phyloP scores from a whole-genome alignment of 1,140 invertebrate species.

The Marisa cornuarietis region DNA sequence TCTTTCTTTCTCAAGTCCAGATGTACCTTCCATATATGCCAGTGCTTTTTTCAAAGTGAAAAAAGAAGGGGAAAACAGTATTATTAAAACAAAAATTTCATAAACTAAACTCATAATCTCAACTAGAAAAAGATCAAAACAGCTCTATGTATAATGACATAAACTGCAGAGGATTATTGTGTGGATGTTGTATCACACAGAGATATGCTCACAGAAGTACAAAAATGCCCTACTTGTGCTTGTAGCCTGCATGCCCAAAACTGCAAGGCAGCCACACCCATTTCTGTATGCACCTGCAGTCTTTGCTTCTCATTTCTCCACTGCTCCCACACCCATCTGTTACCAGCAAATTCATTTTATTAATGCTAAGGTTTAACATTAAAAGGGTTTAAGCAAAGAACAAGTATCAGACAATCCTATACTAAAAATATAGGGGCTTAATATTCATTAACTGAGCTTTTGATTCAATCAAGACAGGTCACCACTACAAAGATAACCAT shows the following conservation, averaged over 20 bases:
- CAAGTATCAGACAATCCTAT: background rate
- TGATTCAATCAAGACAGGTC: too few relatives aligned
- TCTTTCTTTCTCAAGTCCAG: background rate
- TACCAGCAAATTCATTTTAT: background rate
- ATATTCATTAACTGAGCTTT: background rate
- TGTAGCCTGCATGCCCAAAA: constrained; percentile 15
- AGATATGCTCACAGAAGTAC: background rate
- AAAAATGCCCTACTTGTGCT: constrained; percentile 3
- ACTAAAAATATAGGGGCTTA: background rate
- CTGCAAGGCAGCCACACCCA: constrained; percentile 2
- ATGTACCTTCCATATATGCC: constrained; percentile 1
- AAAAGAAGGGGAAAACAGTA: background rate
- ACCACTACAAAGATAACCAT: too few relatives aligned
- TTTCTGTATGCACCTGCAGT: background rate
- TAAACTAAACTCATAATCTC: background rate
- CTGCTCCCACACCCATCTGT: background rate
- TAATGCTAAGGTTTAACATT: background rate
- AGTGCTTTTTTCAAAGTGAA: background rate
- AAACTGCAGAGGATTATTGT: background rate
- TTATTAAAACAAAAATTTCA: background rate
- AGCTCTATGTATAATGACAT: background rate
- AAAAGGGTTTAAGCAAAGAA: background rate
- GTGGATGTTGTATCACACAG: background rate
- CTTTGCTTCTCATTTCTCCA: constrained; percentile 7
- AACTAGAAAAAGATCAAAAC: background rate